These are phyloP conservation scores for Sciaenops ocellatus DNA, from an alignment of 2,797 vertebrate genomes.

Conservation along the genomic window DNA sequence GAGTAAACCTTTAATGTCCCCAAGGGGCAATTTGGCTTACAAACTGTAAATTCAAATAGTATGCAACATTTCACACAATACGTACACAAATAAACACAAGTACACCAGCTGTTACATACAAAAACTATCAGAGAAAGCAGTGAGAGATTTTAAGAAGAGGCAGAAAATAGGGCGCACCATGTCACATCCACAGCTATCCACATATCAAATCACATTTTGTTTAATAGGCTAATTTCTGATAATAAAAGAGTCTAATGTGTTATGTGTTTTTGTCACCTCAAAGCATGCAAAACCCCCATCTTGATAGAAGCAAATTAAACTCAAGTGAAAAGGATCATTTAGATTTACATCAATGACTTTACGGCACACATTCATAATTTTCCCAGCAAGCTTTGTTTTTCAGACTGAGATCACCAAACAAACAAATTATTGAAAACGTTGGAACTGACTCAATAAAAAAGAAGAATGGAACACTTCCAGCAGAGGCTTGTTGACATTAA, in stretches of 20 bases:
- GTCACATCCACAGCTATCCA: neutral
- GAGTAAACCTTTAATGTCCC: conserved; percentile 8
- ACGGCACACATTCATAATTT: neutral
- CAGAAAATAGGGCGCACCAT: no score
- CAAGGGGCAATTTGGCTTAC: neutral
- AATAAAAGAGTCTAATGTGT: neutral
- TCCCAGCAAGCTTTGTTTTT: neutral
- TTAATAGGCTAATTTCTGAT: neutral
- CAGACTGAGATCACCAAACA: neutral
- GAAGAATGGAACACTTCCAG: neutral
- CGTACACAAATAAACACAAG: no score
- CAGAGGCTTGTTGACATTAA: neutral
- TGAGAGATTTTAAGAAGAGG: neutral
- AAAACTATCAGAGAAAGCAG: neutral
- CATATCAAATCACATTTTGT: neutral
- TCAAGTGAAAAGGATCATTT: neutral
- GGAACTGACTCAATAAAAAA: neutral
- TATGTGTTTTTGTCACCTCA: neutral
- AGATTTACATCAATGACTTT: neutral
- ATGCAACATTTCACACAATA: neutral
- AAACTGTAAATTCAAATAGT: neutral
- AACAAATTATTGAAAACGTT: neutral
- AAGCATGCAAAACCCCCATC: no score
- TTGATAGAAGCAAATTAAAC: neutral
- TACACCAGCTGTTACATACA: neutral